phyloP scores from a whole-genome alignment of 1,140 invertebrate species.

The Drosophila arawakana region DNA sequence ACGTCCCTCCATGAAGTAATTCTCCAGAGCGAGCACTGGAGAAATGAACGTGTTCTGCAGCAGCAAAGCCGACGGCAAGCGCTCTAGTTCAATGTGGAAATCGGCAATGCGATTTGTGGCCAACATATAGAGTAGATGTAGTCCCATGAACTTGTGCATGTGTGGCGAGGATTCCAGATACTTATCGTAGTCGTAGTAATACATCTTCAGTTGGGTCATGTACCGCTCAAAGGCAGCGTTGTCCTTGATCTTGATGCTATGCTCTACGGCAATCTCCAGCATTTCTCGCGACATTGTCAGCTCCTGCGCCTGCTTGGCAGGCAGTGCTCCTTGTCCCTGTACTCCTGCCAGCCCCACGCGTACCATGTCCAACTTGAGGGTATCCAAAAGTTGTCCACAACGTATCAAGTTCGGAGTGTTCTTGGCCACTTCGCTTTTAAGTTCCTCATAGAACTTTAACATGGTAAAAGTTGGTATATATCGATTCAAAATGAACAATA shows the following conservation, averaged over 20 bases:
- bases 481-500: slow-evolving; percentile 2
- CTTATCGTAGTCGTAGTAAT: slow-evolving; percentile 98
- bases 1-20: slow-evolving; percentile 99
- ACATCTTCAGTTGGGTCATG: slow-evolving; percentile 98
- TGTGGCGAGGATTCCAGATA: slow-evolving; percentile 94
- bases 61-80: slow-evolving; percentile 95
- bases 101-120: slow-evolving; percentile 99
- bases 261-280: slow-evolving; percentile 98
- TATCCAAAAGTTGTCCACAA: slow-evolving; percentile 50
- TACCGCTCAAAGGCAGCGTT: slow-evolving; percentile 97
- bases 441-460: slow-evolving; percentile 49
- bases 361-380: slow-evolving; percentile 58
- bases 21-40: slow-evolving; percentile 97
- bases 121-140: slow-evolving; percentile 97
- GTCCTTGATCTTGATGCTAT: slow-evolving; percentile 96
- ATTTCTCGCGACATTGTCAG: slow-evolving; percentile 89
- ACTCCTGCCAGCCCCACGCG: slow-evolving; percentile 31
- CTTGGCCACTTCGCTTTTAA: slow-evolving; percentile 65
- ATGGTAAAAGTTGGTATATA: slow-evolving; percentile 19
- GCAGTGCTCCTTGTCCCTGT: not conserved
- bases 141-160: slow-evolving; percentile 97
- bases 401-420: slow-evolving; percentile 43
- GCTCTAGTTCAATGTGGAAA: slow-evolving; percentile 98
- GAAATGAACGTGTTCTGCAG: slow-evolving; percentile 96
- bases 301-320: slow-evolving; percentile 34